Evolutionary conservation across 1,140 invertebrate genomes (phyloP).

Genomic region (Battus philenor): DNA sequence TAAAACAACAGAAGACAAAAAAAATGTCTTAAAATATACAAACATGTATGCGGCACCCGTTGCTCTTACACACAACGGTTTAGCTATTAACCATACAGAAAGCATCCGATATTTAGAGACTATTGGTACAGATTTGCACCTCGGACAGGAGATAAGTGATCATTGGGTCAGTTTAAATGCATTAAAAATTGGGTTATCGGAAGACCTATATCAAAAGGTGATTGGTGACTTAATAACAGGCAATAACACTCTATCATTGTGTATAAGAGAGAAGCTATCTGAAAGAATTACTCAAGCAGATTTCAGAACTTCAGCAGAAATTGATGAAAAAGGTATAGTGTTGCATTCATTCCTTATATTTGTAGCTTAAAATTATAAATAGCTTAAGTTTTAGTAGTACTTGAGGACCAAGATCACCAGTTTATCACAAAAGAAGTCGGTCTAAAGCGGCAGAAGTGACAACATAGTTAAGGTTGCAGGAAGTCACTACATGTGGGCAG

Average conservation of each 20-base stretch:
- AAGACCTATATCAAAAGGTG: conserved; percentile 49
- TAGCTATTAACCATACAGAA: conserved; percentile 77
- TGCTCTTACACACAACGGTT: conserved; percentile 52
- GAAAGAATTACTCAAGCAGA: conserved; percentile 53
- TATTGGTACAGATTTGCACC: conserved; percentile 56
- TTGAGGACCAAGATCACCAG: too few relatives aligned
- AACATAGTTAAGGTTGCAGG: too few relatives aligned
- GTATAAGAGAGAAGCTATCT: conserved; percentile 49
- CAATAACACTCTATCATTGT: conserved; percentile 37
- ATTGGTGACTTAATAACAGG: conserved; percentile 44
- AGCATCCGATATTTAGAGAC: conserved; percentile 74
- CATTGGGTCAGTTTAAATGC: conserved; percentile 55
- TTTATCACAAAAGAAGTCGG: too few relatives aligned
- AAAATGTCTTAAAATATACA: conserved; percentile 34
- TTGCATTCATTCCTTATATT: too few relatives aligned
- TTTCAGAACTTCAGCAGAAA: conserved; percentile 46
- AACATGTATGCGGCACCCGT: conserved; percentile 61
- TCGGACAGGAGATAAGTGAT: conserved; percentile 51
- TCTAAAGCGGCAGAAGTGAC: too few relatives aligned
- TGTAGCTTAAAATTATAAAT: too few relatives aligned
- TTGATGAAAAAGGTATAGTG: conserved; percentile 44
- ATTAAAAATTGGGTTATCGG: conserved; percentile 34
- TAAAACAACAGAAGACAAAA: conserved; percentile 40
- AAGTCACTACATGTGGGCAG: too few relatives aligned
- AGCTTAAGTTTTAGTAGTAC: too few relatives aligned